These are phyloP conservation scores for Halcyon leucocephala DNA, from an alignment of 2,797 vertebrate species.

Conservation along the genomic window DNA sequence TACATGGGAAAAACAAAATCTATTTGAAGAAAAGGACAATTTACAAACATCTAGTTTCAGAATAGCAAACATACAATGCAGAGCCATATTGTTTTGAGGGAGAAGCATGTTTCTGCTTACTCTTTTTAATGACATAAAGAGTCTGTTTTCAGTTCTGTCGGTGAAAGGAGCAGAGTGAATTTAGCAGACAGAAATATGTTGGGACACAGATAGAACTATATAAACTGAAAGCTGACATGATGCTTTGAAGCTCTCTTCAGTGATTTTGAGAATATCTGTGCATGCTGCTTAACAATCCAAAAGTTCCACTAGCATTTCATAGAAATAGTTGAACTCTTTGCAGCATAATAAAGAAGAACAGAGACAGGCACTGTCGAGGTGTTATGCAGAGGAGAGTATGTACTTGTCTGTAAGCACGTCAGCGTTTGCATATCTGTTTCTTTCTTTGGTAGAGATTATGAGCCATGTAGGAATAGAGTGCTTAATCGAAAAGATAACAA, in stretches of 20 bases:
- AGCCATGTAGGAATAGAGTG: conserved; percentile 11
- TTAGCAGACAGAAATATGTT: neutral
- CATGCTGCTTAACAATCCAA: neutral
- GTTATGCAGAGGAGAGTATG: neutral
- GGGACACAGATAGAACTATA: neutral
- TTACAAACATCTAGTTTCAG: neutral
- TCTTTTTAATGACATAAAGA: neutral
- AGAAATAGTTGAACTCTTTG: neutral
- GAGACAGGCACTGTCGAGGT: neutral
- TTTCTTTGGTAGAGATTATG: neutral
- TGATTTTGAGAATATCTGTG: neutral
- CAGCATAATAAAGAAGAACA: neutral
- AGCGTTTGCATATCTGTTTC: neutral
- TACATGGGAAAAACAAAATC: neutral
- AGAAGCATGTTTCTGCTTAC: neutral
- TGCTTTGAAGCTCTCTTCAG: neutral
- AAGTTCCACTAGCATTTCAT: neutral
- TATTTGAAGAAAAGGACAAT: neutral
- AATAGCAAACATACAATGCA: neutral
- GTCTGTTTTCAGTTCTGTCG: neutral
- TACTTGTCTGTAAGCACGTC: neutral
- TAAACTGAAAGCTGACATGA: neutral
- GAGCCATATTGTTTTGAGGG: fast-evolving
- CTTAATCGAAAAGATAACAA: conserved; percentile 77
- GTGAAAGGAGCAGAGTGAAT: neutral